Base-by-base conservation (phyloP, 2,888 invertebrate species). In the Euphydryas editha region DNA sequence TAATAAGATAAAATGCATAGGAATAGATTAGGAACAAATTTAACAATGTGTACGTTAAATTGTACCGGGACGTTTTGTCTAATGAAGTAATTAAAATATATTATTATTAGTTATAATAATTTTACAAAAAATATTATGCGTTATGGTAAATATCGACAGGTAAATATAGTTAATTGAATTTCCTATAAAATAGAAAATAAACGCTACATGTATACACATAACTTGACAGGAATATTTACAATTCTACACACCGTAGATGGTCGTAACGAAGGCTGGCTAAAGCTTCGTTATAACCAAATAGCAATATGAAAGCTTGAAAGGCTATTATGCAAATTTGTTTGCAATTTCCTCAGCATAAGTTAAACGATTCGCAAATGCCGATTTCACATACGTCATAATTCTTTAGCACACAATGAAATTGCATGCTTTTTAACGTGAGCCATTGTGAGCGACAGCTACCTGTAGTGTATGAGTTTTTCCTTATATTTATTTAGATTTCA, bases 371-470 rank as follows among this genome's bases (percentile, higher is more conserved):
- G 86, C 91, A 87, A 91, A 91, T 89, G 88, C 82, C 85, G 81
- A 90, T 90, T 90, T 86, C 85, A 84, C 86, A 90, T 91, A 89
- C 90, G 83, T 91, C 91, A 92, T 92, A 92, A 92, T 92, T 90
- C 90, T 86, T 90, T 73, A 73, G 85, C 84, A 90, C 84, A 92
- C 92, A 92, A 92, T 89, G 83, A 88, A 92, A 90, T 90, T 89
- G 91, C 90, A 86, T 84, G 78, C 86, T 84, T 84, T 85, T 88
- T 88, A 83, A 84, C 85, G 64, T 84, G 85, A 83, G 81, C 84
- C 81, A 74, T 77, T 70, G 84, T 61, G 54, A 62, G 54, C 51
- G 44, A 58, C 63, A 58, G 57, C 63, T 58, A 63, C 63, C 58
- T 51, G 2, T 20, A n/a, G 8, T 39, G 51, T 51, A 24, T 51